phyloP scores from a whole-genome alignment of 2,888 invertebrate genomes.

The Idaea biselata region DNA sequence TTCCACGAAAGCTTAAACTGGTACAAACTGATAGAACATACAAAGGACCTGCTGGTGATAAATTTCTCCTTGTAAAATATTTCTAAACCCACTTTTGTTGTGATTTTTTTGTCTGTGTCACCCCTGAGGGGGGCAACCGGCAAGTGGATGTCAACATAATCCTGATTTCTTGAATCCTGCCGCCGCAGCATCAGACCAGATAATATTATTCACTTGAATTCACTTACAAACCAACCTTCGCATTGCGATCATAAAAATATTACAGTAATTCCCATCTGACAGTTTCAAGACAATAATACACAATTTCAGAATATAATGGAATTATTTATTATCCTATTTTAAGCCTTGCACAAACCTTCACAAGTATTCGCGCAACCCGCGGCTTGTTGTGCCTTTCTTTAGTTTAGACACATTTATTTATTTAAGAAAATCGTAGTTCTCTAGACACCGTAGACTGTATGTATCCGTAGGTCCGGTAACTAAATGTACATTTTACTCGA shows the following conservation, averaged over 20 bases:
- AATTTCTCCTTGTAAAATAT: background rate
- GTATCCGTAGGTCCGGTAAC: background rate
- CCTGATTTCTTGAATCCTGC: conserved; percentile 16
- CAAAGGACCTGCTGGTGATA: too few species aligned
- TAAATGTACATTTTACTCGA: background rate
- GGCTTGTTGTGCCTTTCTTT: background rate
- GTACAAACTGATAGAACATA: too few species aligned
- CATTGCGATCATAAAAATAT: conserved; percentile 11
- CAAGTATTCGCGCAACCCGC: background rate
- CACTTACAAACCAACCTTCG: conserved; percentile 11
- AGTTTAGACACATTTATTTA: too few species aligned
- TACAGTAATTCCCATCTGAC: background rate
- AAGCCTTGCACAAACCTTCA: background rate
- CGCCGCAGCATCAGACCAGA: conserved; percentile 13
- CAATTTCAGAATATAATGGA: background rate
- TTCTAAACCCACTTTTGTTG: background rate
- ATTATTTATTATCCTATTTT: background rate
- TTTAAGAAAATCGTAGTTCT: too few species aligned
- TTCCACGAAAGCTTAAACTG: background rate
- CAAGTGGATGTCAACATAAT: conserved; percentile 15
- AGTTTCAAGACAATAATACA: background rate
- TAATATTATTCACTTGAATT: conserved; percentile 25
- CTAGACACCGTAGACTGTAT: too few species aligned
- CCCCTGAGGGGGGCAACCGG: conserved; percentile 9
- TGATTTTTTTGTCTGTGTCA: conserved; percentile 2